Evolutionary conservation across 1,140 invertebrate genomes (phyloP).

Genomic region (Maconellicoccus hirsutus): DNA sequence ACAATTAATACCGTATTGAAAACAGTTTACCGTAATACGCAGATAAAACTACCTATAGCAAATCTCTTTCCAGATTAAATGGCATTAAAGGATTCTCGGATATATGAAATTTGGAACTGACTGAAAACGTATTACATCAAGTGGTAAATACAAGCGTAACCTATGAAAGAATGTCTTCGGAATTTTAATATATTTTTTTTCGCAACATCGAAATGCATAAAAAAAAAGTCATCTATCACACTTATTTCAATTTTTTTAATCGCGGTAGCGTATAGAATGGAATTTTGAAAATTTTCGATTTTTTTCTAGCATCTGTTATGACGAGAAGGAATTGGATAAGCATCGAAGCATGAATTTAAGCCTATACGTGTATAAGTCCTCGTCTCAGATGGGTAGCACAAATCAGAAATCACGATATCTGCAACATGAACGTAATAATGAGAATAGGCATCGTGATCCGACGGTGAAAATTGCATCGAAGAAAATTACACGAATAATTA

Average conservation of each 20-base stretch:
- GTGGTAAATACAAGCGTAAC: not conserved
- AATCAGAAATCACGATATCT: too few species aligned
- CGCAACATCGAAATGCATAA: not conserved
- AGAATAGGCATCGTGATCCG: too few species aligned
- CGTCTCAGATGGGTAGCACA: too few species aligned
- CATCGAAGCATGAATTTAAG: too few species aligned
- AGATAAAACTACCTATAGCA: slow-evolving; percentile 13
- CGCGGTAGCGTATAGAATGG: too few species aligned
- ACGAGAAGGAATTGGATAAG: too few species aligned
- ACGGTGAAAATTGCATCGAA: too few species aligned
- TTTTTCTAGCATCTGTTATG: too few species aligned
- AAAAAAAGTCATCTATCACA: not conserved
- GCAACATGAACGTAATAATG: too few species aligned
- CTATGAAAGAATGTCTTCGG: not conserved
- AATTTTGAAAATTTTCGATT: too few species aligned
- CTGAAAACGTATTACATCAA: not conserved
- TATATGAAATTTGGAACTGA: not conserved
- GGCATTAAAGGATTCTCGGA: slow-evolving; percentile 4
- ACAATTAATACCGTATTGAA: slow-evolving; percentile 21
- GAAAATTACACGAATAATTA: too few species aligned
- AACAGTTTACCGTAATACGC: slow-evolving; percentile 18
- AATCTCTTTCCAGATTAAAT: slow-evolving; percentile 14
- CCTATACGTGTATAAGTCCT: too few species aligned
- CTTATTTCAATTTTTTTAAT: not conserved
- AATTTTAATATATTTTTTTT: not conserved